Base-by-base conservation (phyloP, 1,140 invertebrate species). In the Spodoptera frugiperda region DNA sequence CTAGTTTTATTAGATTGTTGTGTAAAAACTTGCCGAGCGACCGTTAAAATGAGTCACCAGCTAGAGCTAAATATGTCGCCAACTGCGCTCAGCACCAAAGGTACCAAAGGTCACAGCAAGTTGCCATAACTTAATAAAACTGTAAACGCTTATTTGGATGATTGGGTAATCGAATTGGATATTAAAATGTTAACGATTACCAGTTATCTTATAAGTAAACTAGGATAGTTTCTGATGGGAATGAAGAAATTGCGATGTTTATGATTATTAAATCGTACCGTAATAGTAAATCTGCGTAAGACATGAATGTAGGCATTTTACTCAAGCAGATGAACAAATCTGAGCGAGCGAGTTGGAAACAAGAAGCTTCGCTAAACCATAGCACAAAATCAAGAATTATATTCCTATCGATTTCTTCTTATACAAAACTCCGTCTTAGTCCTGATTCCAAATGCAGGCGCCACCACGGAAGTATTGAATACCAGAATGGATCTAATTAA, bases 1-100 rank as follows among this genome's bases (percentile, higher is more conserved):
- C 63, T 67, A 67, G 59, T 67, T 67, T 67, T 67, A 67, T 67
- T 67, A 48, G 63, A 63, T 63, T 67, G 63, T 48, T 48, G 63
- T 67, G 63, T 49, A 67, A 67, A 67, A 67, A 63, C 54, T 57
- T 14, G 59, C n/a, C 59, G 59, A 49, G 63, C 44, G 63, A 48
- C 63, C 63, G 63, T 67, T 67, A 67, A 67, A 11, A 48, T 67
- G 63, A 67, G 12, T 67, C 63, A 67, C 33, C 10, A 48, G 44
- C 48, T 25, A 67, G 44, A 10, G 63, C 63, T 67, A 67, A 67
- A 67, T 67, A 49, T 67, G 63, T 67, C 63, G 63, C 63, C 63
- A 67, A 63, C 44, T 67, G 63, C 44, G 63, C 39, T 46, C 63
- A 67, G 44, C 63, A 49, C 63, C 33, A 67, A 67, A 67, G 44